Conservation (phyloP, 2,888 invertebrate genomes). For the Tigriopus californicus region DNA sequence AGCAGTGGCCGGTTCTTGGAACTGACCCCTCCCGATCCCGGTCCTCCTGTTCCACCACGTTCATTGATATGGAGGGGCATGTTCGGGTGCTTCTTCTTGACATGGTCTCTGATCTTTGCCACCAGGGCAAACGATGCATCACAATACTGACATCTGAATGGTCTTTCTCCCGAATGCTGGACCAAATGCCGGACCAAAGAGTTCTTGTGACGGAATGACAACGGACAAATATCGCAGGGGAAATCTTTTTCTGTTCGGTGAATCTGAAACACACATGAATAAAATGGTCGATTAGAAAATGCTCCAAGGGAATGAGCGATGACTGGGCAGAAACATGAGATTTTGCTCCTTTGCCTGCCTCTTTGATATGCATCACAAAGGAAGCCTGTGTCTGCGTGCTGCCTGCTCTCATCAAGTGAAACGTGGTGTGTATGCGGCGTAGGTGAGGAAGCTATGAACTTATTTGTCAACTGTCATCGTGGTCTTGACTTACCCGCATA, state of each 20-base stretch:
- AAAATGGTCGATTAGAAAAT: not conserved
- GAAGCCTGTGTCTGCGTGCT: too few relatives aligned
- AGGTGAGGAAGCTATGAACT: too few relatives aligned
- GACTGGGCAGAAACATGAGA: too few relatives aligned
- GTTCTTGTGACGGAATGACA: constrained; percentile 10
- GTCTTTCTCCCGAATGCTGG: constrained; percentile 10
- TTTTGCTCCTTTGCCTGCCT: too few relatives aligned
- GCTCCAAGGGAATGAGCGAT: too few relatives aligned
- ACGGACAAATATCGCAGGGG: not conserved
- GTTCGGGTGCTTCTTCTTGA: not conserved
- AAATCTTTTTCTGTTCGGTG: constrained; percentile 10
- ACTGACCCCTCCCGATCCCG: not conserved
- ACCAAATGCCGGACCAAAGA: constrained; percentile 9
- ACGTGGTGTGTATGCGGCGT: too few relatives aligned
- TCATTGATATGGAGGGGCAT: not conserved
- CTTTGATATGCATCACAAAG: too few relatives aligned
- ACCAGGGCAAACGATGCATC: not conserved
- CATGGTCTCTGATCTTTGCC: not conserved
- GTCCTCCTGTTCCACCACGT: not conserved
- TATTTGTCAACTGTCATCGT: too few relatives aligned
- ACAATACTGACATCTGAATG: constrained; percentile 7
- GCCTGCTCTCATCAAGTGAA: too few relatives aligned
- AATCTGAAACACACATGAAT: not conserved
- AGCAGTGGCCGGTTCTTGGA: not conserved
- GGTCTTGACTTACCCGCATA: constrained; percentile 3